Conservation (phyloP, 2,797 vertebrate genomes). For the Poliocrania exsul region DNA sequence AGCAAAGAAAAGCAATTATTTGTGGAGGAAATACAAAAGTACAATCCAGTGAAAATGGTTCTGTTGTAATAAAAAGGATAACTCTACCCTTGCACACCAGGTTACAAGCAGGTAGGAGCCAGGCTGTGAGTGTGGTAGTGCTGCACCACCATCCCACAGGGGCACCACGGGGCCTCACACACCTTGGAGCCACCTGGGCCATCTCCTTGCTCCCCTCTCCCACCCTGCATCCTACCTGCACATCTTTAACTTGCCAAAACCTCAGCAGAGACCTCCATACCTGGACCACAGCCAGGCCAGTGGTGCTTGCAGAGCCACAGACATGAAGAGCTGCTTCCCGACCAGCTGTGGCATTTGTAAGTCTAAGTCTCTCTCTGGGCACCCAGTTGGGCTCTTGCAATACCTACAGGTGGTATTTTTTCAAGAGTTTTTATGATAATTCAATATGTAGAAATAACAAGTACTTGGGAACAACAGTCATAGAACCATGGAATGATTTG, state of each 20-base stretch:
- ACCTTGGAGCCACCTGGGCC: background rate
- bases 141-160: background rate
- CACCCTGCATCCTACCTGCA: background rate
- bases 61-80: background rate
- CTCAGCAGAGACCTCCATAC: background rate
- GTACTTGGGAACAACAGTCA: background rate
- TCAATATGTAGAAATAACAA: background rate
- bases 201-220: background rate
- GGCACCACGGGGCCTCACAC: background rate
- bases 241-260: background rate
- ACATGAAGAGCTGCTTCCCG: background rate
- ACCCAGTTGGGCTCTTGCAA: background rate
- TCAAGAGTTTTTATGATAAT: background rate
- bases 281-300: accelerated
- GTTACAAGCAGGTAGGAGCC: accelerated
- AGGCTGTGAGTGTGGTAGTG: accelerated
- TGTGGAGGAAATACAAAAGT: background rate
- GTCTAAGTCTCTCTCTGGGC: background rate
- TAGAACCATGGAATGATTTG: background rate
- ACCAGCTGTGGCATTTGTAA: background rate
- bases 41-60: background rate
- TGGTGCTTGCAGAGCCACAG: background rate
- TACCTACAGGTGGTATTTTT: background rate
- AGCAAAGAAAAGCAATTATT: background rate
- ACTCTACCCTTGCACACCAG: background rate